Conservation (phyloP, 2,797 vertebrate species). For the Oophaga sylvatica region DNA sequence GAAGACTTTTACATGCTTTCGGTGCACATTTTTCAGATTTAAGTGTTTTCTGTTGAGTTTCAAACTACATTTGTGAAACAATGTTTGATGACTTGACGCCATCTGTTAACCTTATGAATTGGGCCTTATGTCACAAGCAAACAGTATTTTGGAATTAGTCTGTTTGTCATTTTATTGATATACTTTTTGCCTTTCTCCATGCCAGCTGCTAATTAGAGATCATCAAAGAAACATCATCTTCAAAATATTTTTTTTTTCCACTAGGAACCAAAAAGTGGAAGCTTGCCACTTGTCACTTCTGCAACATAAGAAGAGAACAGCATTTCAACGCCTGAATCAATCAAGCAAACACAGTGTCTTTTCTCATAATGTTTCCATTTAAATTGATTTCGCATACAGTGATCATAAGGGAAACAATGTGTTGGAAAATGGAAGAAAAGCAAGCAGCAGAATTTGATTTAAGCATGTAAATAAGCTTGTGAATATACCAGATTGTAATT, state of each 20-base stretch:
- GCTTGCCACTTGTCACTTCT: slow-evolving; percentile 39
- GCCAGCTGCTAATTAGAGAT: slow-evolving; percentile 60
- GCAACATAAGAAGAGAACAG: slow-evolving; percentile 44
- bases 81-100: slow-evolving; percentile 43
- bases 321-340: slow-evolving; percentile 30
- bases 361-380: slow-evolving; percentile 50
- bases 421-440: slow-evolving; percentile 26
- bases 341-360: slow-evolving; percentile 37
- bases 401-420: slow-evolving; percentile 38
- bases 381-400: slow-evolving; percentile 40
- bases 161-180: slow-evolving; percentile 59
- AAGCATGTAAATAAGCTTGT: slow-evolving; percentile 5
- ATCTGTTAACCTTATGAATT: slow-evolving; percentile 61
- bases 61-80: slow-evolving; percentile 16
- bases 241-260: slow-evolving; percentile 55
- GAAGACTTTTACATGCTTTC: not conserved
- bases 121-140: slow-evolving; percentile 49
- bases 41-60: slow-evolving; percentile 1
- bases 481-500: slow-evolving; percentile 28
- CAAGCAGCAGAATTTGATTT: slow-evolving; percentile 2
- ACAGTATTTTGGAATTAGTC: slow-evolving; percentile 52
- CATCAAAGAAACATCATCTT: slow-evolving; percentile 59
- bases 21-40: not conserved
- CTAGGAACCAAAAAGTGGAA: slow-evolving; percentile 48
- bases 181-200: slow-evolving; percentile 55